A percentile compares a stretch with the other conserved stretches of the same genome.
phyloP scores from a whole-genome alignment of 2,888 invertebrate genomes.

The Amiota mariae region DNA sequence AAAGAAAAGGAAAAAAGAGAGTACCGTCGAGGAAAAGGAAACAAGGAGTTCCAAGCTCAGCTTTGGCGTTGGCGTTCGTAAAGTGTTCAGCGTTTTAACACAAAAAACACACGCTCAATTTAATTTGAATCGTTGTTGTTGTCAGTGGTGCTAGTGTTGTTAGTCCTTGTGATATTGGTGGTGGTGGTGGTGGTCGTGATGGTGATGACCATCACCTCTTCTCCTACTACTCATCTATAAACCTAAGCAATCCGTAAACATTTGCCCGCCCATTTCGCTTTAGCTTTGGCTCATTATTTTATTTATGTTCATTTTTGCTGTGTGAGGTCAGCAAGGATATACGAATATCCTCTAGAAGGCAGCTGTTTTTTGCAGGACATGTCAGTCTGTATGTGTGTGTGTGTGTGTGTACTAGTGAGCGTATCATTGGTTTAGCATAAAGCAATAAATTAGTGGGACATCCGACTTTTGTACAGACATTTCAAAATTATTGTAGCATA shows the following conservation, averaged over 20 bases:
- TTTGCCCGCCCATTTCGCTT: neutral
- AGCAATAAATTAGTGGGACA: constrained; percentile 57
- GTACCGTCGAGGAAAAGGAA: neutral
- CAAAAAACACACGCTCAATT: constrained; percentile 56
- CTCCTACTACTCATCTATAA: neutral
- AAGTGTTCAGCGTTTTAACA: constrained; percentile 48
- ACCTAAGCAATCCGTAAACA: constrained; percentile 13
- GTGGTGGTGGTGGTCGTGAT: too few species aligned
- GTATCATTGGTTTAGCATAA: constrained; percentile 34
- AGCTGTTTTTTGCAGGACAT: neutral
- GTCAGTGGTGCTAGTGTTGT: neutral
- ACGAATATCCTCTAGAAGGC: constrained; percentile 22
- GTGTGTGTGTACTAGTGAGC: constrained; percentile 8
- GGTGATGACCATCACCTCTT: too few species aligned
- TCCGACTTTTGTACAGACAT: constrained; percentile 47
- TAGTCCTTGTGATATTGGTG: too few species aligned
- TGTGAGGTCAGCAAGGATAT: constrained; percentile 20
- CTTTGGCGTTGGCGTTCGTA: too few species aligned
- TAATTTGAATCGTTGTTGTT: constrained; percentile 59
- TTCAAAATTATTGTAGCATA: constrained; percentile 45
- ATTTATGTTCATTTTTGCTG: constrained; percentile 48
- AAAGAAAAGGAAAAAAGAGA: constrained; percentile 43
- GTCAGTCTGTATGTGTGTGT: constrained; percentile 6
- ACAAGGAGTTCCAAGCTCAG: constrained; percentile 19
- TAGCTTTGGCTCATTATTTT: constrained; percentile 40